These are phyloP conservation scores for Psilopsiagon aurifrons DNA, from an alignment of 2,113 vertebrate species.

Conservation along the genomic window DNA sequence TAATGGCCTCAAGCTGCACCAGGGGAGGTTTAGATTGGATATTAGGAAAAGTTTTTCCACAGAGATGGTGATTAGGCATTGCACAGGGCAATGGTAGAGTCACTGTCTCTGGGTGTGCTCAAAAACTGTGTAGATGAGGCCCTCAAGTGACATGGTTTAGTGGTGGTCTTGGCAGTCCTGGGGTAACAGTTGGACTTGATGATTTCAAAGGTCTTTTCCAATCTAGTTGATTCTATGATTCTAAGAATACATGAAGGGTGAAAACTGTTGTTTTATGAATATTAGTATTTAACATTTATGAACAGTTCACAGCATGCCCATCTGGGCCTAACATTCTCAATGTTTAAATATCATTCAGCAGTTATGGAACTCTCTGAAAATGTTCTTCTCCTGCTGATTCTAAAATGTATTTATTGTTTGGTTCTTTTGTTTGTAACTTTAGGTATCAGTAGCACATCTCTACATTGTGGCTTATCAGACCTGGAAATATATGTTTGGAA, in stretches of 20 bases:
- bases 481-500: neutral
- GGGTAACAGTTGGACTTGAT: neutral
- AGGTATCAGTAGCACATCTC: neutral
- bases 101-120: neutral
- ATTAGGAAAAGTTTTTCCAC: neutral
- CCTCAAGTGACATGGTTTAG: neutral
- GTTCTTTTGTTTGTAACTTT: constrained; percentile 1
- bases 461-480: neutral
- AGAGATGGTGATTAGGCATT: neutral
- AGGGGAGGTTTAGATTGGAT: neutral
- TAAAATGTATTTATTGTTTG: constrained; percentile 5
- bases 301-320: neutral
- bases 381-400: neutral
- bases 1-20: neutral
- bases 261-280: neutral
- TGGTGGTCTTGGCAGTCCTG: neutral
- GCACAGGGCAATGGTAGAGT: neutral
- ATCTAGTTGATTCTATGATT: neutral
- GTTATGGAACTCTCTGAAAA: constrained; percentile 10
- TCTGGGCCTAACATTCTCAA: neutral
- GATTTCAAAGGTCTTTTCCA: neutral
- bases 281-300: neutral
- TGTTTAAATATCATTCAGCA: constrained; percentile 30
- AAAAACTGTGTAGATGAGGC: neutral
- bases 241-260: neutral